A percentile compares a stretch with the other conserved stretches of the same genome.
phyloP scores from a whole-genome alignment of 1,140 invertebrate genomes.

The Aplysia californica region DNA sequence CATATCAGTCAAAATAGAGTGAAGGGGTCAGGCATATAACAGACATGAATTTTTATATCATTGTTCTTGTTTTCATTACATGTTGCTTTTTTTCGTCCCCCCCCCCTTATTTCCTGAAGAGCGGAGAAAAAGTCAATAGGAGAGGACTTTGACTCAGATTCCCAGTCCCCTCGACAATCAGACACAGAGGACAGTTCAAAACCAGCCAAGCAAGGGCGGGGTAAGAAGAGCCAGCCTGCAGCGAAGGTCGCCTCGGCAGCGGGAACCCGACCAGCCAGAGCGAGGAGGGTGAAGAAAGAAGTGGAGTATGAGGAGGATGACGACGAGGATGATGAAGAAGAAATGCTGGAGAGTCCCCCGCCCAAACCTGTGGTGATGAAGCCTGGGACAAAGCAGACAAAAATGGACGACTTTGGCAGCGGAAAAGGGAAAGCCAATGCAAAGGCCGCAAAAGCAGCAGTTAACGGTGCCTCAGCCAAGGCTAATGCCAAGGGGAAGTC shows the following conservation, averaged over 20 bases:
- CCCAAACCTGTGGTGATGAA: slow-evolving; percentile 10
- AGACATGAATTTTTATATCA: too few relatives aligned
- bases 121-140: too few relatives aligned
- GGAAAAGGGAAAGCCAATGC: slow-evolving; percentile 14
- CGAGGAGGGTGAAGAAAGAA: not conserved
- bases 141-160: slow-evolving; percentile 26
- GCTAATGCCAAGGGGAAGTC: not conserved
- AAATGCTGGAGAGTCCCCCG: not conserved
- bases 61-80: too few relatives aligned
- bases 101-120: too few relatives aligned
- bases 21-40: too few relatives aligned
- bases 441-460: slow-evolving; percentile 14
- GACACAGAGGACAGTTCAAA: slow-evolving; percentile 13
- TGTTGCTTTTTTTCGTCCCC: too few relatives aligned
- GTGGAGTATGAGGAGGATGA: slow-evolving; percentile 8
- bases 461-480: slow-evolving; percentile 16
- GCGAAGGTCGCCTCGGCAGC: not conserved
- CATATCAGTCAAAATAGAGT: too few relatives aligned
- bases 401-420: slow-evolving; percentile 38
- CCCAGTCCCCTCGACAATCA: slow-evolving; percentile 20
- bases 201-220: not conserved
- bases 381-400: slow-evolving; percentile 39
- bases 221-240: not conserved
- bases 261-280: not conserved
- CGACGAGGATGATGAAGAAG: not conserved